A percentile compares a stretch with the other conserved stretches of the same genome.
Evolutionary conservation across 2,113 vertebrate genomes (phyloP).

Genomic region (Elanus axillaris): DNA sequence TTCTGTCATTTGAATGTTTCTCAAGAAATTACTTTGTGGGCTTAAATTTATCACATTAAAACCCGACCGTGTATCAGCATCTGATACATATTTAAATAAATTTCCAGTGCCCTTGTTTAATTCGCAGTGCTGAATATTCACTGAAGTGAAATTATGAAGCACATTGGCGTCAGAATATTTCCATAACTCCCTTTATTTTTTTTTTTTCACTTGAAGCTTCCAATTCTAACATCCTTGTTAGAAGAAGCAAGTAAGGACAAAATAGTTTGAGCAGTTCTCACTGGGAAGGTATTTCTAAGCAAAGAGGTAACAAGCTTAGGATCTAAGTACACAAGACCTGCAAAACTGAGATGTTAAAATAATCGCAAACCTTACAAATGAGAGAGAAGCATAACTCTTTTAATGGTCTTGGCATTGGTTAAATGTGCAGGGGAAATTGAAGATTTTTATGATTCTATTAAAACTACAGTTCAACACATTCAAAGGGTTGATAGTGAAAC

Average conservation of each 20-base stretch:
- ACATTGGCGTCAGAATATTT: background rate
- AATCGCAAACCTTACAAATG: background rate
- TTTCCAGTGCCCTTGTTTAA: constrained; percentile 37
- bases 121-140: background rate
- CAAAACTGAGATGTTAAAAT: constrained; percentile 9
- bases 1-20: background rate
- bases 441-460: constrained; percentile 64
- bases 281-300: background rate
- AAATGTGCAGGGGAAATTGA: constrained; percentile 58
- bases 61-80: background rate
- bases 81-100: constrained; percentile 15
- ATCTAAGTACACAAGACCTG: background rate
- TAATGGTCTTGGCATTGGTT: constrained; percentile 32
- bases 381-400: constrained; percentile 12
- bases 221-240: background rate
- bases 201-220: background rate
- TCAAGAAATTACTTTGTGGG: background rate
- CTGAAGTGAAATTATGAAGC: background rate
- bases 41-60: background rate
- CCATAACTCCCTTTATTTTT: background rate
- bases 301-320: background rate
- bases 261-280: background rate
- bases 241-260: background rate
- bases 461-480: constrained; percentile 33
- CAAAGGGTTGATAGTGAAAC: background rate